Evolutionary conservation across 1,140 invertebrate genomes (phyloP).

Genomic region (Drosophila bifasciata): DNA sequence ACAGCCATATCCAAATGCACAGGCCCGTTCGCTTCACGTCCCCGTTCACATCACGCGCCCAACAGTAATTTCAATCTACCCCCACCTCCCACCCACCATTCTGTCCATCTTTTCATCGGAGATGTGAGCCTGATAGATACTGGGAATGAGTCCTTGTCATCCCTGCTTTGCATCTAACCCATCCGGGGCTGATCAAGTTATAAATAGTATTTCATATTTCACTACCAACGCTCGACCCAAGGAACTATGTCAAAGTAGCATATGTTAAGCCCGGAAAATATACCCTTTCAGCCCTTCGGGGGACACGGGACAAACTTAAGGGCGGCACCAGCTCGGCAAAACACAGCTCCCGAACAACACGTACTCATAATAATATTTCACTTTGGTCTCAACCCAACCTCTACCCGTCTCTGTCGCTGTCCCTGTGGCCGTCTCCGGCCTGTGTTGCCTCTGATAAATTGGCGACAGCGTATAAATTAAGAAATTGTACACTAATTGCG

Average conservation of each 20-base stretch:
- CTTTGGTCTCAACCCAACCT: constrained; percentile 41
- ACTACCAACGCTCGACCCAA: constrained; percentile 32
- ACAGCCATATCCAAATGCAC: constrained; percentile 53
- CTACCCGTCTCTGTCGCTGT: constrained; percentile 1
- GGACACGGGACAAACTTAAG: constrained; percentile 42
- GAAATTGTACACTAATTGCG: constrained; percentile 83
- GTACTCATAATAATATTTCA: constrained; percentile 81
- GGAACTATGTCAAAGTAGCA: constrained; percentile 75
- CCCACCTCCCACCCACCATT: constrained; percentile 15
- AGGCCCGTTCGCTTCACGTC: constrained; percentile 23
- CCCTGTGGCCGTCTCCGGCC: constrained; percentile 4
- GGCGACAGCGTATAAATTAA: constrained; percentile 83
- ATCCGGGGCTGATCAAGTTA: constrained; percentile 65
- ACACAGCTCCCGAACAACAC: constrained; percentile 52
- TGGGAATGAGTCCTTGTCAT: constrained; percentile 23
- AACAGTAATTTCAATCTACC: constrained; percentile 28
- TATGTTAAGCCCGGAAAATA: constrained; percentile 57
- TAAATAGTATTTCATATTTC: constrained; percentile 76
- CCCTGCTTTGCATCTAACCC: constrained; percentile 46
- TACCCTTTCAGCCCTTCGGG: constrained; percentile 64
- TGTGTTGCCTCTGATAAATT: constrained; percentile 74
- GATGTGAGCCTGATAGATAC: constrained; percentile 35
- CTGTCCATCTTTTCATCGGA: constrained; percentile 27
- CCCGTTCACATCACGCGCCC: constrained; percentile 5
- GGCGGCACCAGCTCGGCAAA: constrained; percentile 34